A percentile compares a stretch with the other conserved stretches of the same genome.
Conservation (phyloP, 2,797 vertebrate species). For the Ctenopoma kingsleyae region DNA sequence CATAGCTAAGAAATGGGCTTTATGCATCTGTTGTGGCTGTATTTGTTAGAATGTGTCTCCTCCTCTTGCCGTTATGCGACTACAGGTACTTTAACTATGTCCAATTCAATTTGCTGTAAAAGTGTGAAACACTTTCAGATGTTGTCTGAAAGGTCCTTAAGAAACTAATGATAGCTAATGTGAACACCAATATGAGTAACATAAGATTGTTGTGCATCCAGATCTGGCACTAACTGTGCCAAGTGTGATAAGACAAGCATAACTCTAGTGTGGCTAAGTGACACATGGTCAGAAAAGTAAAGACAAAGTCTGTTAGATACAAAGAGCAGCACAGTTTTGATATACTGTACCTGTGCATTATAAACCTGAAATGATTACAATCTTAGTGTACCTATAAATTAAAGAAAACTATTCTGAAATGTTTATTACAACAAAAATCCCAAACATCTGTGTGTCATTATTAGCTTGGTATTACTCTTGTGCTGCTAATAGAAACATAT, state of each 20-base stretch:
- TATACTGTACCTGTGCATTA: background rate
- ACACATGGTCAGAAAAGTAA: background rate
- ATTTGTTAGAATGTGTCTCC: background rate
- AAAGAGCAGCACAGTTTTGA: background rate
- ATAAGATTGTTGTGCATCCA: background rate
- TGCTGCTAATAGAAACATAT: constrained; percentile 19
- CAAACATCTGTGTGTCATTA: background rate
- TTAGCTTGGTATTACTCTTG: background rate
- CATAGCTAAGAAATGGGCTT: background rate
- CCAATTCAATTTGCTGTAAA: background rate
- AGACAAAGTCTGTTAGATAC: background rate
- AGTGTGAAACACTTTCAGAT: background rate
- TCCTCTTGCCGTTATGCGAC: background rate
- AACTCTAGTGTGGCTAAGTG: background rate
- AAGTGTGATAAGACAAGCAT: background rate
- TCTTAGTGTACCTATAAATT: background rate
- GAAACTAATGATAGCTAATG: too few species aligned
- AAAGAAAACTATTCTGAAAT: too few species aligned
- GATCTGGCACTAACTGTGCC: background rate
- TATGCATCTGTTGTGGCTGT: background rate
- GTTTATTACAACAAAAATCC: background rate
- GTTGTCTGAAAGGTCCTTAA: too few species aligned
- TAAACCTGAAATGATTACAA: background rate
- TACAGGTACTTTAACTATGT: background rate
- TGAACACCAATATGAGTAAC: background rate